phyloP scores from a whole-genome alignment of 1,140 invertebrate genomes.

The Platyscapa corneri region DNA sequence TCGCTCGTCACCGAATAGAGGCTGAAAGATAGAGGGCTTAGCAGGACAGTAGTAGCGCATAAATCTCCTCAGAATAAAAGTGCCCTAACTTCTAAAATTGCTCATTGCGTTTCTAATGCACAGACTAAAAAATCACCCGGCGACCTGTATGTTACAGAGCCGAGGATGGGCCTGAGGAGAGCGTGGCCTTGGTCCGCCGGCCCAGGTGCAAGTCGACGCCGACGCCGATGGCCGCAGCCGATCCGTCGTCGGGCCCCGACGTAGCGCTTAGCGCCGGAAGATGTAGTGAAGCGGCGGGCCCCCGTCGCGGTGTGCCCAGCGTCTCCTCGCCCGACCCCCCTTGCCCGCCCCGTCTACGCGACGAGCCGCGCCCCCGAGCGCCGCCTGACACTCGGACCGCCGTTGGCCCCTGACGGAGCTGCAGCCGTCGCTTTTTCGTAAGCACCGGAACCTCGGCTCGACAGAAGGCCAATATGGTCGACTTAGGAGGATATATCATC shows the following conservation, averaged over 20 bases:
- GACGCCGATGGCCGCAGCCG: constrained; percentile 5
- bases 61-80: no score
- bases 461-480: constrained; percentile 80
- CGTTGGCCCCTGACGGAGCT: background rate
- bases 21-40: no score
- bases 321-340: no score
- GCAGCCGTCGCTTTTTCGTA: background rate
- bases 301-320: background rate
- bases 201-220: background rate
- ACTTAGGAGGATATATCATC: constrained; percentile 96
- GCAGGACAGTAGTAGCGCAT: no score
- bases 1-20: no score
- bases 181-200: background rate
- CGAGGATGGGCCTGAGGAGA: constrained; percentile 2
- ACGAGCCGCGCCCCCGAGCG: background rate
- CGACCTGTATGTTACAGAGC: background rate
- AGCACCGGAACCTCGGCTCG: background rate
- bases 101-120: no score
- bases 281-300: background rate
- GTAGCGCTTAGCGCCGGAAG: background rate
- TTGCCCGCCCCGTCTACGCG: no score
- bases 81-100: no score
- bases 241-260: background rate
- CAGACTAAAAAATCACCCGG: background rate
- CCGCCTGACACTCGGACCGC: background rate